Percentiles rank a stretch among this genome's conserved stretches.
Conservation (phyloP, 2,113 vertebrate species). For the Diadophis punctatus region DNA sequence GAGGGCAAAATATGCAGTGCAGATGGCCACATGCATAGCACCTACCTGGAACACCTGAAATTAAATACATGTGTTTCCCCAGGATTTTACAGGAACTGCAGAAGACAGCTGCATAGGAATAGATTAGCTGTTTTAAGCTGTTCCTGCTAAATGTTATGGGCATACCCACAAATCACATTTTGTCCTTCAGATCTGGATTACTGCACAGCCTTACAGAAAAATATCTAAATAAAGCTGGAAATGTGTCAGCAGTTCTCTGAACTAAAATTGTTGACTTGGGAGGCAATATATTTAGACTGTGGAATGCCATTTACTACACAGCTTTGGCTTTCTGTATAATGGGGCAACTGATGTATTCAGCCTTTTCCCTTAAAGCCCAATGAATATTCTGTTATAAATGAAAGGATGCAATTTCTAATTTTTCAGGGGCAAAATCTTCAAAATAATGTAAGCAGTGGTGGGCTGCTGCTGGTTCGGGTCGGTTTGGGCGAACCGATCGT, state of each 20-base stretch:
- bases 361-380: neutral
- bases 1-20: neutral
- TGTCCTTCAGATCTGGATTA: neutral
- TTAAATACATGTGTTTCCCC: neutral
- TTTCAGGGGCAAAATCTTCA: neutral
- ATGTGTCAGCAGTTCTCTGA: neutral
- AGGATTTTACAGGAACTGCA: neutral
- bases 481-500: too few species aligned
- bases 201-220: neutral
- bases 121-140: neutral
- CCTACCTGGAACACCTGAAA: neutral
- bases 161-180: neutral
- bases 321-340: neutral
- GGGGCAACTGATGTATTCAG: neutral
- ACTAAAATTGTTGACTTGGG: neutral
- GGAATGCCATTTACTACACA: neutral
- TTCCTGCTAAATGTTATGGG: neutral
- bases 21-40: neutral
- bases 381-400: neutral
- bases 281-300: neutral
- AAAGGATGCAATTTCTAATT: neutral
- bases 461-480: too few species aligned
- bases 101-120: neutral
- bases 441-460: neutral
- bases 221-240: neutral